Base-by-base conservation (phyloP, 2,888 invertebrate genomes). In the Zaprionus lineosus region DNA sequence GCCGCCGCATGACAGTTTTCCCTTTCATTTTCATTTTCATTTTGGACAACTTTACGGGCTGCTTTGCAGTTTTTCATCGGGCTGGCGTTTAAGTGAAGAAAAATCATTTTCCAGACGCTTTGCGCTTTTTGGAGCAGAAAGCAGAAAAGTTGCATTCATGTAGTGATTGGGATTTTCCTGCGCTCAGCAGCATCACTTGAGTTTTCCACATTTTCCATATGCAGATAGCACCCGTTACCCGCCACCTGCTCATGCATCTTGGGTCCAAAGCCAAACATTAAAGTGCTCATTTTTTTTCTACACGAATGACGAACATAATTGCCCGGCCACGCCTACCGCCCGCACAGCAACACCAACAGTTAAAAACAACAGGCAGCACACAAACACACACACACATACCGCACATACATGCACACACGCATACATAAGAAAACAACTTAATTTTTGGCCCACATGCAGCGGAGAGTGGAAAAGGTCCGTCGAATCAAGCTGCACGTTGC, bases 71-170 rank as follows among this genome's bases (percentile, higher is more conserved):
- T 12, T 19, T 58, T 58, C 46, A 24, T 51, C 3, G 19, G 12
- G 18, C 15, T 16, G 47, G 40, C 37, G 9, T 46, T 51, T 29
- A 55, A 46, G 36, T 9, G 11, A 24, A 48, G 28, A 62, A 74
- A 82, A 55, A 63, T 26, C 39, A 65, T 76, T 83, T 84, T 68
- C 56, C 85, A 86, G 68, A 60, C 75, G 63, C 66, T 77, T 84
- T 77, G 84, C 78, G 86, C 66, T 86, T 82, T 84, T 84, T 86
- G 83, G 84, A 84, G 84, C 87, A 86, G 75, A 84, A 78, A 86
- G 65, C 59, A 51, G 60, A 53, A 56, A 44, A 41, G 40, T 34
- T 41, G 51, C 48, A 62, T 59, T 52, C 36, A 48, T 57, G 39
- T 7, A 33, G 50, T 29, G 44, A 56, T 48, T 52, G 50, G 52